Evolutionary conservation across 2,797 vertebrate species (phyloP).

Genomic region (Crossoptilon crossoptilon): DNA sequence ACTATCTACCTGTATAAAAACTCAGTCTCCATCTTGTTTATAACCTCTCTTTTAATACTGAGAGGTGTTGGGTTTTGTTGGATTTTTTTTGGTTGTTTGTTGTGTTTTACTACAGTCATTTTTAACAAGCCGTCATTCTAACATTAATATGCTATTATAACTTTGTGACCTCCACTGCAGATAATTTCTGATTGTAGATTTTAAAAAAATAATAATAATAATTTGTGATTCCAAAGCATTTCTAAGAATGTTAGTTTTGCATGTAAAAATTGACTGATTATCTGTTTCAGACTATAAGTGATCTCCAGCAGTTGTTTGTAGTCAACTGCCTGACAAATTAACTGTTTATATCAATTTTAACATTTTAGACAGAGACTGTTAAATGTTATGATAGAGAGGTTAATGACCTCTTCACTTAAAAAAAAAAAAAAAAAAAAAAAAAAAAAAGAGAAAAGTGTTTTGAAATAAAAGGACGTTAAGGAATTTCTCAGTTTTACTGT

Average conservation of each 20-base stretch:
- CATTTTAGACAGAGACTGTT: not conserved
- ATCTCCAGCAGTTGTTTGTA: not conserved
- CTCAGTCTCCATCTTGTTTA: no score
- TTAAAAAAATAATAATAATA: not conserved
- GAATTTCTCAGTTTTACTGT: not conserved
- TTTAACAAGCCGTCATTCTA: not conserved
- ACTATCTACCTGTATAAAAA: no score
- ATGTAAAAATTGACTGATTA: not conserved
- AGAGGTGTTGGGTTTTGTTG: not conserved
- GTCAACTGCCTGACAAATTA: not conserved
- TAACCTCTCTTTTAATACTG: no score
- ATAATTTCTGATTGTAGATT: not conserved
- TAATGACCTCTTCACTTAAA: not conserved
- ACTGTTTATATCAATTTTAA: not conserved
- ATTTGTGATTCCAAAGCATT: not conserved
- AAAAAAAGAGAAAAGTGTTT: not conserved
- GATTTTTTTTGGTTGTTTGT: not conserved
- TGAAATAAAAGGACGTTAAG: not conserved
- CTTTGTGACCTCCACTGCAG: not conserved
- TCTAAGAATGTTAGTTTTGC: not conserved
- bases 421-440: not conserved
- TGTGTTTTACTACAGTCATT: not conserved
- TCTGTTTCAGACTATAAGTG: not conserved
- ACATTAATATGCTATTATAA: not conserved
- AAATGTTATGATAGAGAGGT: not conserved